A percentile compares a stretch with the other conserved stretches of the same genome.
Conservation (phyloP, 2,888 invertebrate genomes). For the Heliconius charithonia region DNA sequence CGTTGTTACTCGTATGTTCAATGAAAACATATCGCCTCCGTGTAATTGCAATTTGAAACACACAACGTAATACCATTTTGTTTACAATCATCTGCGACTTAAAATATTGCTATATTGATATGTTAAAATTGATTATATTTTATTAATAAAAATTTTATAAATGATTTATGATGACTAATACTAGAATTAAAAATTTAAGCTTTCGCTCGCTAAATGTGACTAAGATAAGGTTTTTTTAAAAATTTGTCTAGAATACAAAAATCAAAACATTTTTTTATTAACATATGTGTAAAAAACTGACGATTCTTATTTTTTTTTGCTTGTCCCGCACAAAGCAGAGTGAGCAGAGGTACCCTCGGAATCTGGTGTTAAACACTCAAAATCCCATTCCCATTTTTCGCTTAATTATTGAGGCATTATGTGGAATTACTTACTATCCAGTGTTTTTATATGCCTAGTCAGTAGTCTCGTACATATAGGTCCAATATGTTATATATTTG, state of each 20-base stretch:
- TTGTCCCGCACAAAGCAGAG: too few species aligned
- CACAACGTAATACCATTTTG: background rate
- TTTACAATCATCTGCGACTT: slow-evolving; percentile 5
- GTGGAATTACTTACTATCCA: background rate
- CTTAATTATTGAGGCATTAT: too few species aligned
- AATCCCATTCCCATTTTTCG: too few species aligned
- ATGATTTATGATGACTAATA: too few species aligned
- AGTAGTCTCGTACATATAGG: background rate
- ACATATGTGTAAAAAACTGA: too few species aligned
- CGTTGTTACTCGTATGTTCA: background rate
- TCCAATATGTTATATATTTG: background rate
- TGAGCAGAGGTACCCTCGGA: too few species aligned
- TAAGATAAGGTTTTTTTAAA: too few species aligned
- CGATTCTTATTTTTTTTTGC: too few species aligned
- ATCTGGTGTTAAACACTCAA: too few species aligned
- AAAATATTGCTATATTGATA: background rate
- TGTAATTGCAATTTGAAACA: slow-evolving; percentile 18
- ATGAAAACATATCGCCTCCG: slow-evolving; percentile 10
- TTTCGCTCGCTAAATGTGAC: background rate
- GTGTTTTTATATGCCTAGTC: background rate
- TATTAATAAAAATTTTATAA: too few species aligned
- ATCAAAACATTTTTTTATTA: too few species aligned
- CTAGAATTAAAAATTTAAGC: background rate
- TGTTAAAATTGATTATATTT: background rate
- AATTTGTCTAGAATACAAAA: too few species aligned